Evolutionary conservation across 2,888 invertebrate species (phyloP).

Genomic region (Apoda limacodes): DNA sequence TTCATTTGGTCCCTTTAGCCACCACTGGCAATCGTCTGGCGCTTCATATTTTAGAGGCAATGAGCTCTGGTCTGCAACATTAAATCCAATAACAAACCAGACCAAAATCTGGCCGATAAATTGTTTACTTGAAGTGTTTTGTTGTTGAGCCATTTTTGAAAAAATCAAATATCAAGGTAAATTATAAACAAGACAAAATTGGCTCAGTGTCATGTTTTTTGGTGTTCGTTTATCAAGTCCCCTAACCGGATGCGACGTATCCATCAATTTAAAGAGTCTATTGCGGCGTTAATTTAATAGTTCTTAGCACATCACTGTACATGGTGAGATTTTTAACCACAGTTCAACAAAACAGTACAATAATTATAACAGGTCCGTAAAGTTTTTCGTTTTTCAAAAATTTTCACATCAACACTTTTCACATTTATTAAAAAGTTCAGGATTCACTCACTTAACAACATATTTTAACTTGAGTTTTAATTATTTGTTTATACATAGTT

Average conservation of each 20-base stretch:
- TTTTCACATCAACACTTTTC: no score
- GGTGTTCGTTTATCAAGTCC: conserved; percentile 56
- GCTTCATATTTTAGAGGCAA: conserved; percentile 77
- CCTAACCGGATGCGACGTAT: conserved; percentile 61
- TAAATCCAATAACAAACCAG: conserved; percentile 54
- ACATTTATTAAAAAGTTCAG: conserved; percentile 26
- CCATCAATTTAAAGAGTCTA: conserved; percentile 62
- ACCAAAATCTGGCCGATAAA: conserved; percentile 48
- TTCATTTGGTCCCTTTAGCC: conserved; percentile 72
- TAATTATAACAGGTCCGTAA: no score
- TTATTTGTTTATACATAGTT: not conserved
- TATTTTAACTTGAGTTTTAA: no score
- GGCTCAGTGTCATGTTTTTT: conserved; percentile 68
- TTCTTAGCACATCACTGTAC: conserved; percentile 40
- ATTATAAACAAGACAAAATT: conserved; percentile 59
- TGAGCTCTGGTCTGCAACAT: conserved; percentile 61
- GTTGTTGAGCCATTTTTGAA: conserved; percentile 52
- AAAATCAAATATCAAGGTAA: conserved; percentile 63
- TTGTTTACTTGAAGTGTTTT: conserved; percentile 40
- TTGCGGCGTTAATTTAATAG: conserved; percentile 44
- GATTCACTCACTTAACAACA: no score
- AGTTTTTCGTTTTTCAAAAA: conserved; percentile 26
- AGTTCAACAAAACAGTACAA: no score
- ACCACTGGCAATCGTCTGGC: conserved; percentile 89
- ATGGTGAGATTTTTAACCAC: conserved; percentile 35